These are phyloP conservation scores for Eilema depressum DNA, from an alignment of 2,888 invertebrate genomes.

Conservation along the genomic window DNA sequence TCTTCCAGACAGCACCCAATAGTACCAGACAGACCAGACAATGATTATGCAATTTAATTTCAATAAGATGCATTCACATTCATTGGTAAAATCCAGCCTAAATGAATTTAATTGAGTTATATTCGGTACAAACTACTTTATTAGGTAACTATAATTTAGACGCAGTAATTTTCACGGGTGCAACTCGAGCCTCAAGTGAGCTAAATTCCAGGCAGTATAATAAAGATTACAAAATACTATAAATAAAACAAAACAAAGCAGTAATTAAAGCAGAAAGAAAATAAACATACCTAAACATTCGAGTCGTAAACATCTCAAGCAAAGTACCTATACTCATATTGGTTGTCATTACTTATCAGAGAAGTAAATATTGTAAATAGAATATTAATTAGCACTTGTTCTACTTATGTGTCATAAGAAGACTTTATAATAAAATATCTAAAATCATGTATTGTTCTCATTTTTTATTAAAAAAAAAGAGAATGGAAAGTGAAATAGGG, in stretches of 20 bases:
- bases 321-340: slow-evolving; percentile 30
- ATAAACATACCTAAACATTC: not conserved
- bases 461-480: not conserved
- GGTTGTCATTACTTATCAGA: slow-evolving; percentile 46
- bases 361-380: slow-evolving; percentile 41
- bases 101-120: not conserved
- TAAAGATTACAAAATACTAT: not conserved
- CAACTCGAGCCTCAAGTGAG: not conserved
- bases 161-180: not conserved
- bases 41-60: too few species aligned
- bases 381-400: slow-evolving; percentile 49
- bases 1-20: too few species aligned
- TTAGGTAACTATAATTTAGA: too few species aligned
- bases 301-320: slow-evolving; percentile 19
- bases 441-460: not conserved
- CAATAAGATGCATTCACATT: too few species aligned
- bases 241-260: not conserved
- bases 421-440: slow-evolving; percentile 36
- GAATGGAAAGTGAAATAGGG: not conserved
- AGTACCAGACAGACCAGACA: too few species aligned
- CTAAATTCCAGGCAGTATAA: not conserved
- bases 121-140: too few species aligned
- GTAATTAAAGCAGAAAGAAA: not conserved
- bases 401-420: slow-evolving; percentile 32
- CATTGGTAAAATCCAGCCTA: not conserved